A percentile compares a stretch with the other conserved stretches of the same genome.
Conservation (phyloP, 2,888 invertebrate genomes). For the Euplexia lucipara region DNA sequence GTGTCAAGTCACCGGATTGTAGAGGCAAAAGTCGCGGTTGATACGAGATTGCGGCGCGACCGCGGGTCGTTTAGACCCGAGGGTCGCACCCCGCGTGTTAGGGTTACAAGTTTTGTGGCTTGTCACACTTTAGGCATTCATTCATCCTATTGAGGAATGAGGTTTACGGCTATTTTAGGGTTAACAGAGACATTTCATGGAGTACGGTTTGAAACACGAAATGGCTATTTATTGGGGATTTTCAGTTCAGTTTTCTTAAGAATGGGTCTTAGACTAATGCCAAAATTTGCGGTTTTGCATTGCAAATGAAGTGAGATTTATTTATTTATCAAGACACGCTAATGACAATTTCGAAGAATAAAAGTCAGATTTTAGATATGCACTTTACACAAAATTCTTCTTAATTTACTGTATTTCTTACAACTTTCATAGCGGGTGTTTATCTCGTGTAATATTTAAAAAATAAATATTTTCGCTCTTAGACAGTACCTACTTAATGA, state of each 20-base stretch:
- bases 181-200: slow-evolving; percentile 41
- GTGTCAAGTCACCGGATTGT: slow-evolving; percentile 64
- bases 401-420: no score
- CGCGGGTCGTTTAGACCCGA: slow-evolving; percentile 65
- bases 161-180: slow-evolving; percentile 49
- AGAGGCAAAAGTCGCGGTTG: slow-evolving; percentile 75
- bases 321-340: no score
- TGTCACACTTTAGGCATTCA: slow-evolving; percentile 70
- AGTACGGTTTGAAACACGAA: slow-evolving; percentile 4
- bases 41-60: slow-evolving; percentile 73
- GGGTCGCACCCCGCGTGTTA: slow-evolving; percentile 77
- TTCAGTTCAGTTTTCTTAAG: background rate
- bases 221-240: background rate
- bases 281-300: no score
- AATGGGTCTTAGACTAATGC: no score
- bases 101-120: slow-evolving; percentile 75
- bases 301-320: no score
- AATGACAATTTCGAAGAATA: no score
- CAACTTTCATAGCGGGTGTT: no score
- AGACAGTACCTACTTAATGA: no score
- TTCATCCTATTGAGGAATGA: slow-evolving; percentile 62
- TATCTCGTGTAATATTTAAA: no score
- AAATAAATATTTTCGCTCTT: no score
- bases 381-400: no score
- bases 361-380: no score